phyloP scores from a whole-genome alignment of 1,140 invertebrate genomes.

The Prorops nasuta region DNA sequence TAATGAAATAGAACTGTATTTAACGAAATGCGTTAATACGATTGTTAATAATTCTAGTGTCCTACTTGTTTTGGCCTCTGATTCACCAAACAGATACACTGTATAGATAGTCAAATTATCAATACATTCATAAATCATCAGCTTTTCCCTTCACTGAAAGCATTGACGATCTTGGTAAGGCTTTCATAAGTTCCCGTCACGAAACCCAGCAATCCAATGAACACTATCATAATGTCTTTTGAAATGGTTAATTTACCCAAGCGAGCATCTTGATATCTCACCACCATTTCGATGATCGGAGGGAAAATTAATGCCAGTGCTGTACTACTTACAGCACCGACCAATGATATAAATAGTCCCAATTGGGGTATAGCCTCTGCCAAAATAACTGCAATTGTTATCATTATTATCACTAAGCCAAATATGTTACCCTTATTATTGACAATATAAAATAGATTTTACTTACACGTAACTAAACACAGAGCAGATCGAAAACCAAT shows the following conservation, averaged over 20 bases:
- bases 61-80: too few species aligned
- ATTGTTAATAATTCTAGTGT: too few species aligned
- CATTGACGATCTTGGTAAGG: conserved; percentile 60
- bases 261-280: conserved; percentile 55
- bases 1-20: too few species aligned
- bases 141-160: conserved; percentile 28
- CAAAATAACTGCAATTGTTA: conserved; percentile 67
- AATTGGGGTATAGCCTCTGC: conserved; percentile 81
- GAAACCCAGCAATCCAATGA: conserved; percentile 70
- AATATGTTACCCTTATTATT: conserved; percentile 4
- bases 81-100: too few species aligned
- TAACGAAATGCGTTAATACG: too few species aligned
- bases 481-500: conserved; percentile 63
- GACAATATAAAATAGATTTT: too few species aligned
- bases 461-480: conserved; percentile 78
- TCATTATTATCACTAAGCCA: conserved; percentile 5
- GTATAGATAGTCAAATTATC: too few species aligned
- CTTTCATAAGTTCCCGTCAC: conserved; percentile 74
- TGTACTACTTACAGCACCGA: conserved; percentile 86
- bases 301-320: conserved; percentile 86
- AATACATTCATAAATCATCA: too few species aligned
- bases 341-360: conserved; percentile 84
- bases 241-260: conserved; percentile 49
- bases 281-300: conserved; percentile 79
- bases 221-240: conserved; percentile 68